These are phyloP conservation scores for Orthosia gracilis DNA, from an alignment of 2,888 invertebrate genomes.

Conservation along the genomic window DNA sequence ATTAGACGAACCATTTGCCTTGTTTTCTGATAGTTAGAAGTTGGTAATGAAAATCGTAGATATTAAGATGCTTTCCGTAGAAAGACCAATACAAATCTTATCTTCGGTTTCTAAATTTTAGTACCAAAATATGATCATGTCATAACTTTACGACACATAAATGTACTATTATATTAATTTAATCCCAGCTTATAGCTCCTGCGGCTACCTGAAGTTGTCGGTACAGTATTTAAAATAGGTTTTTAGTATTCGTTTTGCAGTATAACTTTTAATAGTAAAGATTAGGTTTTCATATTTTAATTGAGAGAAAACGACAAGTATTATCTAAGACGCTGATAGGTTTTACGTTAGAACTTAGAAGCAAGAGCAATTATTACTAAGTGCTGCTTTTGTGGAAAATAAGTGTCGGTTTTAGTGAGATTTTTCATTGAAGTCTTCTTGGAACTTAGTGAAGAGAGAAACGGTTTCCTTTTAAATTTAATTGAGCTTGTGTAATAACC, in stretches of 20 bases:
- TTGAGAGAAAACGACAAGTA: background rate
- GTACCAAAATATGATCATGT: background rate
- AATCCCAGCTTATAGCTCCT: slow-evolving; percentile 7
- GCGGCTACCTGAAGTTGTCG: background rate
- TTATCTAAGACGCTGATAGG: background rate
- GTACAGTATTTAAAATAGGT: slow-evolving; percentile 14
- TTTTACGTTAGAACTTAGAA: background rate
- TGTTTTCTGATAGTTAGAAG: too few relatives aligned
- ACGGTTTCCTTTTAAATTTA: too few relatives aligned
- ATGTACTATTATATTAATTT: slow-evolving; percentile 4
- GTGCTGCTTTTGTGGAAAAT: background rate
- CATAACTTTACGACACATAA: slow-evolving; percentile 6
- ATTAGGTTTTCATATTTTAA: slow-evolving; percentile 11
- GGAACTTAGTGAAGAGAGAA: too few relatives aligned
- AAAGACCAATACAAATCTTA: background rate
- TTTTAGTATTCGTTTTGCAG: slow-evolving; percentile 24
- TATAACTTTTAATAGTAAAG: slow-evolving; percentile 29
- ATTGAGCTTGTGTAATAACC: too few relatives aligned
- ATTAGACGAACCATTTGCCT: too few relatives aligned
- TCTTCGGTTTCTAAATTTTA: background rate
- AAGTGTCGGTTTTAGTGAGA: too few relatives aligned
- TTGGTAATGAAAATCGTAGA: too few relatives aligned
- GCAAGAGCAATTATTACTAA: background rate
- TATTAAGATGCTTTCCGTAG: background rate
- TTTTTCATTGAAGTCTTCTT: too few relatives aligned